Percentiles rank a stretch among this genome's conserved stretches.
Evolutionary conservation across 2,797 vertebrate genomes (phyloP).

Genomic region (Phyllotis vaccarum): DNA sequence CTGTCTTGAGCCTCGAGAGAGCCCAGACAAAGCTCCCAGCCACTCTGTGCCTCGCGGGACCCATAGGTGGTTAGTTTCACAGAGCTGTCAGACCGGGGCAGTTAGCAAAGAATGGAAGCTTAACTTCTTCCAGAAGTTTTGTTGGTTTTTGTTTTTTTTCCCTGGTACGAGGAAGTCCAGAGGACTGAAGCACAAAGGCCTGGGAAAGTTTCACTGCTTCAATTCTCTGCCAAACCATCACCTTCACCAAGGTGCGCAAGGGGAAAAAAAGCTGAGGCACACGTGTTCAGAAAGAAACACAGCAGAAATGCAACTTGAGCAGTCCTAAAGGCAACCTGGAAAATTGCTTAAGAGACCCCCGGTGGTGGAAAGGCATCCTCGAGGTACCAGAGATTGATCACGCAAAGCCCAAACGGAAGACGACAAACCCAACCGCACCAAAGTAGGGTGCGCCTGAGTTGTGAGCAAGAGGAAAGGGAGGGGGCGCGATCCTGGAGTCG

Average conservation of each 20-base stretch:
- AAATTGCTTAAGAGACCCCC: neutral
- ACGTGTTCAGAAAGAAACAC: conserved; percentile 4
- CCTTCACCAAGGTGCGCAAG: conserved; percentile 11
- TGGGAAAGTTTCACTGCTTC: conserved; percentile 71
- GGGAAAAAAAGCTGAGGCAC: conserved; percentile 49
- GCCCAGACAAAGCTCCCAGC: conserved; percentile 70
- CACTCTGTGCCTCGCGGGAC: conserved; percentile 35
- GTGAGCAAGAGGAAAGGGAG: neutral
- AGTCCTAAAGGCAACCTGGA: conserved; percentile 11
- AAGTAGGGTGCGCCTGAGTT: conserved; percentile 13
- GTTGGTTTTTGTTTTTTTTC: too few species aligned
- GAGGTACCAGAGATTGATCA: neutral
- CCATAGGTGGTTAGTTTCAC: conserved; percentile 28
- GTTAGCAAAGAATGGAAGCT: conserved; percentile 61
- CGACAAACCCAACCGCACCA: neutral
- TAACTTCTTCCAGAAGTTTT: conserved; percentile 65
- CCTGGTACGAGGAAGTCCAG: conserved; percentile 48
- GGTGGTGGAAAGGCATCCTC: neutral
- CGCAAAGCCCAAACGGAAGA: neutral
- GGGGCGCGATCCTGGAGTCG: neutral
- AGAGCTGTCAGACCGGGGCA: conserved; percentile 59
- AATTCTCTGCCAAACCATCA: conserved; percentile 55
- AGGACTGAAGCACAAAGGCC: conserved; percentile 71
- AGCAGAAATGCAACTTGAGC: neutral
- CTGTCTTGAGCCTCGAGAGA: conserved; percentile 60